These are phyloP conservation scores for Pionites leucogaster DNA, from an alignment of 2,113 vertebrate species.

Conservation along the genomic window DNA sequence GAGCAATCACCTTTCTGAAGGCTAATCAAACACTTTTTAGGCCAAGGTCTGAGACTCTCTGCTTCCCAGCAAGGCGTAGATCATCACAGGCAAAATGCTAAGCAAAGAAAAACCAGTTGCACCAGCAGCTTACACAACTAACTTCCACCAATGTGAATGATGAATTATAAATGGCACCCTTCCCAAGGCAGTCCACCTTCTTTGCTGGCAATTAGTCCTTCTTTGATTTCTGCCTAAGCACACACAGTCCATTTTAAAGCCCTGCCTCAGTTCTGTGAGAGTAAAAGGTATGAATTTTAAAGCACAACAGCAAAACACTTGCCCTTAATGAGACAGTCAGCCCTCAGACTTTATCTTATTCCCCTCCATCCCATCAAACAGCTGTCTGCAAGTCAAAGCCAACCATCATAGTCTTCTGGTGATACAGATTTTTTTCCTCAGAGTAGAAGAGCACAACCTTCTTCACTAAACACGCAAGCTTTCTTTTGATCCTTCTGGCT, in stretches of 20 bases:
- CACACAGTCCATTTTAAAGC: neutral
- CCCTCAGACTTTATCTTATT: neutral
- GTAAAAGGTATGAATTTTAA: neutral
- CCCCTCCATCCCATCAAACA: neutral
- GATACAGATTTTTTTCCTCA: neutral
- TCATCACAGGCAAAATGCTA: neutral
- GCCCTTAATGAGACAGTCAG: neutral
- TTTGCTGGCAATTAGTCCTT: neutral
- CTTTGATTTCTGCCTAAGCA: neutral
- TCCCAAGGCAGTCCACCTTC: neutral
- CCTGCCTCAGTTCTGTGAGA: neutral
- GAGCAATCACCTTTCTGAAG: neutral
- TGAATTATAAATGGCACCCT: neutral
- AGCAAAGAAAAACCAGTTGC: neutral
- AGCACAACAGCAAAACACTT: neutral
- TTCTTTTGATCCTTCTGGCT: neutral
- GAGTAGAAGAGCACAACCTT: neutral
- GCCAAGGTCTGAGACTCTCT: neutral
- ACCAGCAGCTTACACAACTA: neutral
- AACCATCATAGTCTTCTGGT: neutral
- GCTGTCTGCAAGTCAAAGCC: neutral
- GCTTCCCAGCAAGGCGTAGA: neutral
- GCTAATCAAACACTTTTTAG: neutral
- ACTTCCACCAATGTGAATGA: accelerated
- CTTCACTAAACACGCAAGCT: neutral